Percentiles rank a stretch among this genome's conserved stretches.
These are phyloP conservation scores for Drosophila nr. medialis DNA, from an alignment of 2,888 invertebrate genomes.

Conservation along the genomic window DNA sequence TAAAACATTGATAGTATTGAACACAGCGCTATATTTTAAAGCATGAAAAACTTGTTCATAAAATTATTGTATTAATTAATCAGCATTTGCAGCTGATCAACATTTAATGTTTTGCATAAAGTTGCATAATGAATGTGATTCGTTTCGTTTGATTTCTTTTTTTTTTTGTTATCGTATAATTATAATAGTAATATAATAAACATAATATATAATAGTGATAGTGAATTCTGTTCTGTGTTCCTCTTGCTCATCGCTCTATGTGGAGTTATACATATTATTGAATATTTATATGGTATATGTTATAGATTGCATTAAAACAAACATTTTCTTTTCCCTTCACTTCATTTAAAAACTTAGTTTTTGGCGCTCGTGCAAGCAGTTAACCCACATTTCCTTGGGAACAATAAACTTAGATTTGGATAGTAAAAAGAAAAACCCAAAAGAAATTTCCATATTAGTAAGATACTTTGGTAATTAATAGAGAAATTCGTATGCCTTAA, in stretches of 20 bases:
- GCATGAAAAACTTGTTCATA: neutral
- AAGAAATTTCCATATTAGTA: constrained; percentile 1
- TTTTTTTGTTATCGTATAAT: constrained; percentile 52
- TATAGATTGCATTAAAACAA: constrained; percentile 52
- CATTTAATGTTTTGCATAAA: constrained; percentile 38
- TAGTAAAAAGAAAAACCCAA: constrained; percentile 10
- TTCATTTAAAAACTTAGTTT: constrained; percentile 46
- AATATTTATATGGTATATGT: constrained; percentile 55
- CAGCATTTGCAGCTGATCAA: constrained; percentile 19
- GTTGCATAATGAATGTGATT: constrained; percentile 63
- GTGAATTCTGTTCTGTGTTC: constrained; percentile 33
- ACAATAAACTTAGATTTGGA: constrained; percentile 14
- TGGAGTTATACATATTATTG: constrained; percentile 55
- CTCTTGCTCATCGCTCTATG: constrained; percentile 18
- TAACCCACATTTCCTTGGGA: constrained; percentile 23
- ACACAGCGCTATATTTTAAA: constrained; percentile 29
- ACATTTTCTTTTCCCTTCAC: constrained; percentile 32
- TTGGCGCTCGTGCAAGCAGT: constrained; percentile 24
- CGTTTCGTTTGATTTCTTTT: constrained; percentile 41
- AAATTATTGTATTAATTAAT: constrained; percentile 30
- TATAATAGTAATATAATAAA: constrained; percentile 64
- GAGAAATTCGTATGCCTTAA: neutral
- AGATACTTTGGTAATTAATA: constrained; percentile 16
- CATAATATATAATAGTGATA: constrained; percentile 72
- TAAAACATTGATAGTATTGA: constrained; percentile 34